Conservation (phyloP, 2,888 invertebrate species). For the Mythimna albipuncta region DNA sequence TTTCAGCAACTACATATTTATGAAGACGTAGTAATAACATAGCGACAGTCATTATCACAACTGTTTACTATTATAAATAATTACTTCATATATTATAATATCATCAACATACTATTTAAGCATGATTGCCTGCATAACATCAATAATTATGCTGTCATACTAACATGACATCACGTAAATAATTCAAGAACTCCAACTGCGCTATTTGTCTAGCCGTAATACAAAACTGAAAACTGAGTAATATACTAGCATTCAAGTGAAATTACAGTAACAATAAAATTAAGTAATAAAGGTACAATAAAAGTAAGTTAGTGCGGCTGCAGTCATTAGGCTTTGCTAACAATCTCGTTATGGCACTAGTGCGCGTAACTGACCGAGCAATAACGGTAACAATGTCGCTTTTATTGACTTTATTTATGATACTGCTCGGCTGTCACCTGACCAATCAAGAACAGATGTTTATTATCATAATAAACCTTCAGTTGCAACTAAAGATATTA, state of each 20-base stretch:
- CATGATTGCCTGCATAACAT: constrained; percentile 20
- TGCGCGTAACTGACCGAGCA: constrained; percentile 36
- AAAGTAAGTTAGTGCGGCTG: constrained; percentile 3
- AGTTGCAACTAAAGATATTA: constrained; percentile 34
- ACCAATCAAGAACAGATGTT: constrained; percentile 50
- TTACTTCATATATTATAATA: constrained; percentile 13
- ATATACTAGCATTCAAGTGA: constrained; percentile 19
- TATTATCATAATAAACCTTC: constrained; percentile 22
- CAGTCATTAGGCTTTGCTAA: constrained; percentile 46
- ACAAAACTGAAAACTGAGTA: constrained; percentile 25
- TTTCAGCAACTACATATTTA: not conserved
- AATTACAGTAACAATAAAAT: constrained; percentile 52
- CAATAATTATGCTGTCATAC: constrained; percentile 33
- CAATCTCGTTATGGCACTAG: constrained; percentile 40
- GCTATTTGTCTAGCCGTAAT: constrained; percentile 20
- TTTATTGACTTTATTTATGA: constrained; percentile 57
- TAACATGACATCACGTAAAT: constrained; percentile 22
- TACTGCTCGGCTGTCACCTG: constrained; percentile 44
- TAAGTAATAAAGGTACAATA: constrained; percentile 23
- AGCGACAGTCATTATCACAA: not conserved
- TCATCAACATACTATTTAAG: constrained; percentile 17
- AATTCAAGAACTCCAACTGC: constrained; percentile 34
- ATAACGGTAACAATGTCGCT: constrained; percentile 41
- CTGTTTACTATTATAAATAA: not conserved
- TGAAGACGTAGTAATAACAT: not conserved